A percentile compares a stretch with the other conserved stretches of the same genome.
Conservation (phyloP, 2,888 invertebrate species). For the Hecatera dysodea region DNA sequence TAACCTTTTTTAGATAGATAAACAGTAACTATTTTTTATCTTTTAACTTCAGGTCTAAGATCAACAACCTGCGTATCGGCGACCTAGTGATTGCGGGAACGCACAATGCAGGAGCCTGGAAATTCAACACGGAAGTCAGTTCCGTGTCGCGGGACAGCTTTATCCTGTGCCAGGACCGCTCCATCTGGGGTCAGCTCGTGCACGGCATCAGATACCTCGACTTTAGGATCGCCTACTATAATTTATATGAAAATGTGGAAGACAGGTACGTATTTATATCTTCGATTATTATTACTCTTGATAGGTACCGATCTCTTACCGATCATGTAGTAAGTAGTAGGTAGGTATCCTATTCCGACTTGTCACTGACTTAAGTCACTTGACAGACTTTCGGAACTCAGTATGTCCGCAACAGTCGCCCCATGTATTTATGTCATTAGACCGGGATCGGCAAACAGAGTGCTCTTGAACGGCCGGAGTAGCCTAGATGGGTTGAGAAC, state of each 20-base stretch:
- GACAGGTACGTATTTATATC: too few species aligned
- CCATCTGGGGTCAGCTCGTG: constrained; percentile 95
- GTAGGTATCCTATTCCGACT: background rate
- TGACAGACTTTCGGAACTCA: background rate
- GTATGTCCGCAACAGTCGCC: constrained; percentile 19
- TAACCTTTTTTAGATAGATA: background rate
- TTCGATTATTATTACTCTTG: too few species aligned
- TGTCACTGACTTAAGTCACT: constrained; percentile 11
- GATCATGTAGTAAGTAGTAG: constrained; percentile 9
- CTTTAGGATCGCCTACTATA: constrained; percentile 94
- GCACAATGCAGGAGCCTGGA: constrained; percentile 90
- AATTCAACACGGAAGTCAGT: constrained; percentile 88
- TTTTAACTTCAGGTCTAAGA: constrained; percentile 75
- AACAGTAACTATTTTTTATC: background rate
- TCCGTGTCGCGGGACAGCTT: constrained; percentile 82
- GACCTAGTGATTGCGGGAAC: constrained; percentile 89
- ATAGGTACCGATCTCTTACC: background rate
- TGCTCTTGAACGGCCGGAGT: constrained; percentile 24
- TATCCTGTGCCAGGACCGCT: constrained; percentile 93
- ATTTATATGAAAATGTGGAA: constrained; percentile 80
- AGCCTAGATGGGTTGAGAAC: constrained; percentile 13
- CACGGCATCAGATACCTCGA: constrained; percentile 96
- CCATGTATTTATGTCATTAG: constrained; percentile 17
- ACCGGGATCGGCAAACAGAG: constrained; percentile 5
- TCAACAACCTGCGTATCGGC: constrained; percentile 84